Evolutionary conservation across 2,797 vertebrate species (phyloP), one percentile per base, ranked within the genome.

Genomic region (Tauraco hartlaubi): DNA sequence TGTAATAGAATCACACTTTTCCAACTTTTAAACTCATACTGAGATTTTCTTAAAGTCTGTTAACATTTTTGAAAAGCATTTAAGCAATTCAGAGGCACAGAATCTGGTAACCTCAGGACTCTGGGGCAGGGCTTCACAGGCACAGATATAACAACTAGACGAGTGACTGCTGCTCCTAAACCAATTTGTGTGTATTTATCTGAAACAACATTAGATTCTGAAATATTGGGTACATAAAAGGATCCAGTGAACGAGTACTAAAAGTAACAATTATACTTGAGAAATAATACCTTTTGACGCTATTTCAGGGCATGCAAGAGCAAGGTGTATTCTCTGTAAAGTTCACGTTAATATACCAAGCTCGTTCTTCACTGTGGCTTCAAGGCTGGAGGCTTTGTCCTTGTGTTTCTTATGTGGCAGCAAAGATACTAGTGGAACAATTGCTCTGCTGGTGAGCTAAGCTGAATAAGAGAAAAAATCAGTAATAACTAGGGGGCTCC

Each of bases 401-500:
- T 52, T 0, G 0, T 18, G 44, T 80, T 95, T 95, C 73, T 87
- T 73, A 39, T 0, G 1, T 16, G 81, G 68, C 84, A 74, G 51
- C 59, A 90, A 75, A 51, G 31, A 75, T n/a, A 54, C 11, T 26
- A 75, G 76, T 46, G 46, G 78, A 95, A 88, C 35, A 69, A 39
- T 41, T 74, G 61, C 79, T 94, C 93, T 92, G 44, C 44, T 46
- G 46, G 69, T 28, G 67, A 71, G 75, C 66, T 96, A 94, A 95
- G 73, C 44, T 73, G 88, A 93, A 41, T 66, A 79, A 55, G 43
- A 92, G 61, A 74, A 80, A 90, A 90, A 89, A 79, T 78, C 55
- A 51, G 62, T 78, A 90, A 75, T 89, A 95, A 91, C 44, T 76
- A 83, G 39, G 41, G 95, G 71, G 49, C 78, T 97, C 91, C 78